Evolutionary conservation across 2,113 vertebrate species (phyloP), one percentile per base, ranked within the genome.

Genomic region (Pycnonotus jocosus): DNA sequence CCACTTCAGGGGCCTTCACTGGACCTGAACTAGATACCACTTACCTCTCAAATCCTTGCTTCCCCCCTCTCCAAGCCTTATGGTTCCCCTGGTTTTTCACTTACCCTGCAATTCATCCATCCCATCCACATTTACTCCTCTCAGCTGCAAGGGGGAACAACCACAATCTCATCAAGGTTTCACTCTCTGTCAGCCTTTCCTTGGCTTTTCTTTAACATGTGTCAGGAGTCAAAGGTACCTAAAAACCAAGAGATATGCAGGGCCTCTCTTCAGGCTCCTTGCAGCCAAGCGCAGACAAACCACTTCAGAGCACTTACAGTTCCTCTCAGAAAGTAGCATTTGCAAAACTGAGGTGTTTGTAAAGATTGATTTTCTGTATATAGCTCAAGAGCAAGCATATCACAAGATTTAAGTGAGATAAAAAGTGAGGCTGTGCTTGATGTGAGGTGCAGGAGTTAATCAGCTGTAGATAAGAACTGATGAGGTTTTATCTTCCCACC

Each of bases 401-500:
- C 81, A 51, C 44, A 45, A 93, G 94, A 93, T 92, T 96, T 92
- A 87, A 58, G 73, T 40, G 53, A 78, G 82, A 96, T 73, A 93
- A 97, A 76, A 96, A 92, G 58, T 65, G 79, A 78, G 60, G 20
- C 76, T 93, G 78, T 88, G 86, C 42, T 84, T 93, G 81, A 96
- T 89, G 71, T 68, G 57, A 73, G 68, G 79, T 69, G 58, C 94
- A 93, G 79, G 86, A 81, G 78, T 69, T 93, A 94, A 96, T 89
- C 79, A 95, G 93, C 45, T 57, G 86, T 33, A 96, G 92, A 95
- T 93, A 96, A 96, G 94, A 96, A 65, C 9, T 84, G 90, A 96
- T 81, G 93, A 95, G 66, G 72, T 93, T 90, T 91, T 90, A 78
- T 77, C 78, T 64, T 60, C 58, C 64, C 12, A 7, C 44, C 72